Evolutionary conservation across 1,140 invertebrate genomes (phyloP).

Genomic region (Aphidius gifuensis): DNA sequence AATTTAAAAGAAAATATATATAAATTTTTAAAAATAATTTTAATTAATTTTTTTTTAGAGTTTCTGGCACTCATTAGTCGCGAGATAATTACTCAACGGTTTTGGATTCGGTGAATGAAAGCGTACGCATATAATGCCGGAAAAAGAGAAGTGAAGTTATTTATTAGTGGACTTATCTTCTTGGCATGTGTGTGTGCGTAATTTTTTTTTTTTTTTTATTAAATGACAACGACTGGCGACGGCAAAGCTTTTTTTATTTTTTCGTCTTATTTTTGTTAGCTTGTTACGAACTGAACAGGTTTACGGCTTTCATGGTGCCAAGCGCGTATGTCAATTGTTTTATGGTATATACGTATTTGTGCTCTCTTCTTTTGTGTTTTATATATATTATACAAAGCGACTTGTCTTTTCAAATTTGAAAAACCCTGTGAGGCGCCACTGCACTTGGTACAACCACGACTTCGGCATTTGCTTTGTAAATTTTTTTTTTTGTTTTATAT

Average conservation of each 20-base stretch:
- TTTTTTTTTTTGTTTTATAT: too few species aligned
- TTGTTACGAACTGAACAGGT: conserved; percentile 26
- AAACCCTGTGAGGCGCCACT: conserved; percentile 3
- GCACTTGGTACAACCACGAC: not conserved
- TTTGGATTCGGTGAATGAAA: not conserved
- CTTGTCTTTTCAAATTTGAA: conserved; percentile 11
- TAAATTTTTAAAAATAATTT: too few species aligned
- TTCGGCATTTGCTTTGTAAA: too few species aligned
- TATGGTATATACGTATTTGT: conserved; percentile 23
- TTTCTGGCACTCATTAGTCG: conserved; percentile 7
- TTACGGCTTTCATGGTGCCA: conserved; percentile 26
- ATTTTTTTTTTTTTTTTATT: too few species aligned
- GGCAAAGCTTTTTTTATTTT: too few species aligned
- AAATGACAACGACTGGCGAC: not conserved
- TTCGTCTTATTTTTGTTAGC: too few species aligned
- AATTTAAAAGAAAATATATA: conserved; percentile 16
- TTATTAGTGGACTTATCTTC: conserved; percentile 1
- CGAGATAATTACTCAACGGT: conserved; percentile 9
- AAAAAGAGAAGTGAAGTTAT: conserved; percentile 7
- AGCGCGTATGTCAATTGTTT: conserved; percentile 34
- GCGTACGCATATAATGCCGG: not conserved
- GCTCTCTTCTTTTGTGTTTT: conserved; percentile 13
- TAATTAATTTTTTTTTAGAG: too few species aligned
- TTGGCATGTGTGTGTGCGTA: not conserved
- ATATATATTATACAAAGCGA: not conserved